phyloP scores from a whole-genome alignment of 1,140 invertebrate genomes.

The Neotoxoptera formosana region DNA sequence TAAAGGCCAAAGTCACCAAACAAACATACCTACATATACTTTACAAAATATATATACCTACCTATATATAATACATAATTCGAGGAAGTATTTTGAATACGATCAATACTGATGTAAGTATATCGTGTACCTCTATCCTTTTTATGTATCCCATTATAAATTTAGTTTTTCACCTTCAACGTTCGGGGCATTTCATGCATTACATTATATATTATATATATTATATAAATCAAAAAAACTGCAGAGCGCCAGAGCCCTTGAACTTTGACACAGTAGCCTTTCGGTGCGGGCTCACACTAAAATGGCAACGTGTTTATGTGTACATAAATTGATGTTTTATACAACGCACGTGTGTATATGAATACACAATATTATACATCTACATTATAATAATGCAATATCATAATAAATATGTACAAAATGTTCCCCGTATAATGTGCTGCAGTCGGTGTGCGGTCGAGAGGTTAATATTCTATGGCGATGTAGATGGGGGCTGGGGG shows the following conservation, averaged over 20 bases:
- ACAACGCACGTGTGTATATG: not conserved
- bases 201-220: not conserved
- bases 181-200: not conserved
- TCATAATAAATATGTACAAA: not conserved
- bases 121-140: not conserved
- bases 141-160: not conserved
- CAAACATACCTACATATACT: too few species aligned
- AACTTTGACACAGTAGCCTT: slow-evolving; percentile 6
- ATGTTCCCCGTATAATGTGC: not conserved
- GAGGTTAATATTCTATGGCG: not conserved
- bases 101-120: not conserved
- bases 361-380: not conserved
- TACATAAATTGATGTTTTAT: not conserved
- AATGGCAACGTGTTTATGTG: not conserved
- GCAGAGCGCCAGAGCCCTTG: not conserved
- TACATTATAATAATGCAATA: not conserved
- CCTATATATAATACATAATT: too few species aligned
- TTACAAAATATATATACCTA: too few species aligned
- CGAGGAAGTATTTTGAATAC: not conserved
- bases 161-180: not conserved
- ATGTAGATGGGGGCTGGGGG: not conserved
- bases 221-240: not conserved
- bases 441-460: not conserved
- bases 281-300: not conserved
- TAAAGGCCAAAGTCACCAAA: too few species aligned